Percentiles rank a stretch among this genome's conserved stretches.
phyloP scores from a whole-genome alignment of 2,113 vertebrate genomes.

The Podocnemis expansa region DNA sequence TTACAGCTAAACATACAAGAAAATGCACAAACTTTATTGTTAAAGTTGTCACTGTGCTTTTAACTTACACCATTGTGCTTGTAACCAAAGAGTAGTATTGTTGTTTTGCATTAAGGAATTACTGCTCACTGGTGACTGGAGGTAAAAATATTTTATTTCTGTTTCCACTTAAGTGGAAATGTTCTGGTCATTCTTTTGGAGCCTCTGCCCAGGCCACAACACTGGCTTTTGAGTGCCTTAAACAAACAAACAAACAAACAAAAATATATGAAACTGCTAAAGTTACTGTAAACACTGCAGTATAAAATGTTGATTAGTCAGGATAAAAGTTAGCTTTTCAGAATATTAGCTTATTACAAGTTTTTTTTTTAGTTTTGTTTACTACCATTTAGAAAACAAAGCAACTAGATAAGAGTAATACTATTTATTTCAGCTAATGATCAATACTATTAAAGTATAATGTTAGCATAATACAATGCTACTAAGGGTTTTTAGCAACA shows the following conservation, averaged over 20 bases:
- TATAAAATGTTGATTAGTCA: not conserved
- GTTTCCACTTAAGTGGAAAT: not conserved
- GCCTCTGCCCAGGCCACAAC: not conserved
- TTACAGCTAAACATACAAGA: not conserved
- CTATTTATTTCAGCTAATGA: not conserved
- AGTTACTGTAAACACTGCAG: not conserved
- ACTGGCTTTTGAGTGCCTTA: constrained; percentile 3
- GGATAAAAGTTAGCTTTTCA: not conserved
- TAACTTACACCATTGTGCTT: constrained; percentile 14
- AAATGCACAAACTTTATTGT: not conserved
- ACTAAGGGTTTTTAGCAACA: not conserved
- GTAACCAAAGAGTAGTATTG: not conserved
- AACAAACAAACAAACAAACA: constrained; percentile 30
- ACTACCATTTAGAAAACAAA: not conserved
- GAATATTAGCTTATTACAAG: not conserved
- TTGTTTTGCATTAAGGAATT: not conserved
- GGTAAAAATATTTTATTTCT: constrained; percentile 12
- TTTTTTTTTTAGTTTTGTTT: not conserved
- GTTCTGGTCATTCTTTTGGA: not conserved
- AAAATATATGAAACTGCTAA: not conserved
- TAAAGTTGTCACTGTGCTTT: not conserved
- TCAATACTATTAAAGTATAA: not conserved
- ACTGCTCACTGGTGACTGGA: not conserved
- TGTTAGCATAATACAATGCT: not conserved
- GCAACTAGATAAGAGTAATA: not conserved